These are phyloP conservation scores for Agapornis canus DNA, from an alignment of 2,797 vertebrate genomes.

Conservation along the genomic window DNA sequence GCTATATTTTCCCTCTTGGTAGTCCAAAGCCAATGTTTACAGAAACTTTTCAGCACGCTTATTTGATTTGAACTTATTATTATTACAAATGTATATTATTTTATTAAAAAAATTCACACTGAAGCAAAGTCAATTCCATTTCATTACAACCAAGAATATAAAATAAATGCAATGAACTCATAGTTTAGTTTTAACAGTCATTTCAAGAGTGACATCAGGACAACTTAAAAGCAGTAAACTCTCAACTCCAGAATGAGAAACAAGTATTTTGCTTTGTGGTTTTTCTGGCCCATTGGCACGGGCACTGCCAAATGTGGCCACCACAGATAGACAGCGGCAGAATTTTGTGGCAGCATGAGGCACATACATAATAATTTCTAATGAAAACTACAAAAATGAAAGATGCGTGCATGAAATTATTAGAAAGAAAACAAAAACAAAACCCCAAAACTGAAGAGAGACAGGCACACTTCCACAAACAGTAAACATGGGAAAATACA, in stretches of 20 bases:
- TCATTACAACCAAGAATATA: conserved; percentile 94
- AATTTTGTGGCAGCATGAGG: conserved; percentile 20
- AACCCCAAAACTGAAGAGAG: conserved; percentile 54
- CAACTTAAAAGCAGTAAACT: conserved; percentile 80
- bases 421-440: conserved; percentile 26
- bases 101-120: conserved; percentile 73
- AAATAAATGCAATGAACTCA: conserved; percentile 89
- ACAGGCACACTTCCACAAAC: conserved; percentile 82
- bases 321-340: conserved; percentile 7
- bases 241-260: conserved; percentile 69
- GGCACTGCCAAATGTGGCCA: neutral
- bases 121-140: conserved; percentile 85
- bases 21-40: neutral
- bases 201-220: conserved; percentile 84
- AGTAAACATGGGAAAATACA: conserved; percentile 78
- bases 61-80: conserved; percentile 61
- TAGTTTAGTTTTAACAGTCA: conserved; percentile 89
- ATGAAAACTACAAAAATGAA: conserved; percentile 57
- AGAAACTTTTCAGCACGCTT: conserved; percentile 5
- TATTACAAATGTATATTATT: conserved; percentile 71
- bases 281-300: conserved; percentile 32
- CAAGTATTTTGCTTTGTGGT: conserved; percentile 37
- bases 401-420: conserved; percentile 75
- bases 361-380: conserved; percentile 28
- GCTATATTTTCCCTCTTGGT: neutral